Evolutionary conservation across 2,888 invertebrate species (phyloP), one percentile per base, ranked within the genome.

Genomic region (Epirrhoe alternata): DNA sequence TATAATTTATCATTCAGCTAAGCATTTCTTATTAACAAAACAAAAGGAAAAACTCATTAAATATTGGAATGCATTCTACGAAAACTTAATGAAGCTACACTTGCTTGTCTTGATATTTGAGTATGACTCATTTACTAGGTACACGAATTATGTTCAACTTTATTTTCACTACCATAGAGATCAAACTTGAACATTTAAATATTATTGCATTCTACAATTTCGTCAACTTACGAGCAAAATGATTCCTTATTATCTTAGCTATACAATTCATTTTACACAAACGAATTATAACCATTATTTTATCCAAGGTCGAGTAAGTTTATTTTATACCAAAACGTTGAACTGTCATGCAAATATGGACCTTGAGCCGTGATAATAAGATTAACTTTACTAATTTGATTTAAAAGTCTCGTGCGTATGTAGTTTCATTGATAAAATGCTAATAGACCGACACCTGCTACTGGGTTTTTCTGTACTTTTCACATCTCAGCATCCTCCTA

Each of bases 361-460:
- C 38, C 38, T 42, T 42, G 38, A 42, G 10, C 12, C 1, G 4
- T 42, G 12, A 12, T 10, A 12, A 30, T 55, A 53, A 53, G 17
- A 38, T 24, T 35, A 8, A 38, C 30, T 50, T 49, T 58, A 16
- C 12, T 30, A 17, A 56, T 5, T 31, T 35, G 35, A 38, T 24
- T 24, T 24, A 24, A 35, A 3, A 35, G 47, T 66, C 63, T 52
- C 47, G 38, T 54, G 50, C 24, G 17, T 12, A 51, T 12, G 59
- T 49, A 53, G 50, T 51, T 70, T 65, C 70, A 72, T 72, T 72
- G 72, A 70, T 53, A 65, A 69, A 70, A 70, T 72, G 70, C 52
- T 58, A 70, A 72, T 24, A 7, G 7, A 1, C 33, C 12, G 60
- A n/a, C 49, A 52, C 24, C 30, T 63, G 55, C 72, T 62, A 66